Conservation (phyloP, 1,140 invertebrate genomes). For the Plectrocnemia conspersa region DNA sequence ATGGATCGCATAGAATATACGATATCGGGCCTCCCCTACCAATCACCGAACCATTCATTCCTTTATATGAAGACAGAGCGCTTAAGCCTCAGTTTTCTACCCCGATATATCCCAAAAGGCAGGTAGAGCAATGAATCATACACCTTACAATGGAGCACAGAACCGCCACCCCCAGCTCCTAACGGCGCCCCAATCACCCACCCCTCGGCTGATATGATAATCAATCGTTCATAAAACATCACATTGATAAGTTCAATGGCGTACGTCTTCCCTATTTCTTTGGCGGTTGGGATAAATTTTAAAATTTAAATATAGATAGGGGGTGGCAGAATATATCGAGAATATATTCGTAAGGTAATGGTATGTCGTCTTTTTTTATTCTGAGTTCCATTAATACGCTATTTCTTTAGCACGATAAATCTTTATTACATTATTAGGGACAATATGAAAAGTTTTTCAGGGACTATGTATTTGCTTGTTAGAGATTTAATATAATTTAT, state of each 20-base stretch:
- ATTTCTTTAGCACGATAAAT: no score
- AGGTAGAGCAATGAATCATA: constrained; percentile 35
- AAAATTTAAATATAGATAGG: background rate
- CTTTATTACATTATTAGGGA: no score
- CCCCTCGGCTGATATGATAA: constrained; percentile 34
- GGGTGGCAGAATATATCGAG: no score
- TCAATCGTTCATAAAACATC: constrained; percentile 37
- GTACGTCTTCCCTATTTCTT: no score
- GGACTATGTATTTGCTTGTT: no score
- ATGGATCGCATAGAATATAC: constrained; percentile 8
- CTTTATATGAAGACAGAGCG: constrained; percentile 34
- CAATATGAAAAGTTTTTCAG: no score
- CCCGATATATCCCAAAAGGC: constrained; percentile 22
- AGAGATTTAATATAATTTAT: no score
- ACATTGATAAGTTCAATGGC: constrained; percentile 31
- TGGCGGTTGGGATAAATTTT: constrained; percentile 9
- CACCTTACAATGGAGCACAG: constrained; percentile 31
- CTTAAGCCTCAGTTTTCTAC: constrained; percentile 32
- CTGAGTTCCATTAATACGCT: no score
- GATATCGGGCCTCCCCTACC: constrained; percentile 15
- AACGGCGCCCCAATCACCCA: constrained; percentile 10
- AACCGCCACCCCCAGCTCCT: constrained; percentile 6
- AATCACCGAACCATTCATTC: constrained; percentile 35
- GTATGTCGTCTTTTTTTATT: no score
- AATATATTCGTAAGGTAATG: no score